phyloP scores from a whole-genome alignment of 2,113 vertebrate genomes.

The Daboia siamensis region DNA sequence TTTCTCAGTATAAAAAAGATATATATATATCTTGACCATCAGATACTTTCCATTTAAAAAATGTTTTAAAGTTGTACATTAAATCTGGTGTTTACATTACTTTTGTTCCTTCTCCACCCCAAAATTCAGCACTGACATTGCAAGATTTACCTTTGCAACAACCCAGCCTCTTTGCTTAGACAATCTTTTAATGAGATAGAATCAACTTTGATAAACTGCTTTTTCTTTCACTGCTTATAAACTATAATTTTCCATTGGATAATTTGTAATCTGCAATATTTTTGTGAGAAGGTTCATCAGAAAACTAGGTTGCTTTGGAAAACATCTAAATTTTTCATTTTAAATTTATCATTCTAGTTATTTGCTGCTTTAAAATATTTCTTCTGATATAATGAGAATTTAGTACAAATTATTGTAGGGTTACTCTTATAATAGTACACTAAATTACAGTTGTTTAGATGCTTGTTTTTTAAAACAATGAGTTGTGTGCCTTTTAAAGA shows the following conservation, averaged over 20 bases:
- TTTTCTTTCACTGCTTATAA: constrained; percentile 30
- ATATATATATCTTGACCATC: background rate
- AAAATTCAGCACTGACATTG: background rate
- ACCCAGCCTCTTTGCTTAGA: background rate
- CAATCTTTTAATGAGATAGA: background rate
- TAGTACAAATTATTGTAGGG: background rate
- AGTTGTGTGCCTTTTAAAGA: background rate
- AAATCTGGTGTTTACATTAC: background rate
- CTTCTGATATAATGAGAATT: background rate
- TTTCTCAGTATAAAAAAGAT: background rate
- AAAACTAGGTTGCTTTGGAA: background rate
- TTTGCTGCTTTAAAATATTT: background rate
- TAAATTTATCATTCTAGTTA: background rate
- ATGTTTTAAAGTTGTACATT: background rate
- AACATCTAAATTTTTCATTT: background rate
- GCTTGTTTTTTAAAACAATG: background rate
- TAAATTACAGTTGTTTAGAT: background rate
- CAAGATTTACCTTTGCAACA: background rate
- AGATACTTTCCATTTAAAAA: background rate
- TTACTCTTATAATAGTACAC: background rate
- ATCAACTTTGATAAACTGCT: background rate
- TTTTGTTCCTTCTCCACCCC: background rate
- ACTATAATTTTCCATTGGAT: background rate
- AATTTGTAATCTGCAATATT: background rate
- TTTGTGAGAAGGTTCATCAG: background rate